These are phyloP conservation scores for Agrotis ipsilon DNA, from an alignment of 2,888 invertebrate genomes.

Conservation along the genomic window DNA sequence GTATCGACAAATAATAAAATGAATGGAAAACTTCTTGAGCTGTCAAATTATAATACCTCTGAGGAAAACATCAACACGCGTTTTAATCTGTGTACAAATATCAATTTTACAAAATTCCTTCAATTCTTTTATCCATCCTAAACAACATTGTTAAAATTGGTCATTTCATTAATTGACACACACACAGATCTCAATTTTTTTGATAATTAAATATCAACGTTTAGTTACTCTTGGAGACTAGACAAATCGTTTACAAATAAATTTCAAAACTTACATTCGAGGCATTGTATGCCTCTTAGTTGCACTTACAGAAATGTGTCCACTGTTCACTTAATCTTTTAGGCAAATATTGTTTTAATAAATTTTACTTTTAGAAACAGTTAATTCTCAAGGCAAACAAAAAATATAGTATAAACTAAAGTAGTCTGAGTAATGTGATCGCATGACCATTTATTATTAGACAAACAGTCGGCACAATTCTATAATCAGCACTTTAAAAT, in stretches of 20 bases:
- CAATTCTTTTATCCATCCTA: constrained; percentile 59
- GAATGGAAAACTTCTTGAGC: constrained; percentile 62
- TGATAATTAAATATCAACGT: constrained; percentile 43
- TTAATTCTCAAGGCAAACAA: constrained; percentile 11
- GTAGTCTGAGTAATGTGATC: neutral
- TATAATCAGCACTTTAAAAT: constrained; percentile 19
- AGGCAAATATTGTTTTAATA: constrained; percentile 1
- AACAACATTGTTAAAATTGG: constrained; percentile 79
- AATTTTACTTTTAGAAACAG: constrained; percentile 18
- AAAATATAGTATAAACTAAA: constrained; percentile 4
- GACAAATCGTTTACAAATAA: constrained; percentile 49
- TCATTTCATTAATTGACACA: constrained; percentile 77
- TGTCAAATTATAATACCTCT: constrained; percentile 43
- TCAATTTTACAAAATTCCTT: constrained; percentile 49
- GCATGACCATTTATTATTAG: neutral
- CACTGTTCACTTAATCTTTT: constrained; percentile 21
- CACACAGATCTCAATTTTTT: constrained; percentile 62
- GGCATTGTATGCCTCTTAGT: constrained; percentile 38
- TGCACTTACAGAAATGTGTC: constrained; percentile 38
- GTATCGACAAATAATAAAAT: constrained; percentile 43
- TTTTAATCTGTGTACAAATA: constrained; percentile 45
- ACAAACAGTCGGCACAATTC: constrained; percentile 50
- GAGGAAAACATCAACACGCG: constrained; percentile 53
- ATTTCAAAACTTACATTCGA: constrained; percentile 35
- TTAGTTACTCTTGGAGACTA: constrained; percentile 54